Evolutionary conservation across 2,797 vertebrate species (phyloP).

Genomic region (Sebastes matsubarae): DNA sequence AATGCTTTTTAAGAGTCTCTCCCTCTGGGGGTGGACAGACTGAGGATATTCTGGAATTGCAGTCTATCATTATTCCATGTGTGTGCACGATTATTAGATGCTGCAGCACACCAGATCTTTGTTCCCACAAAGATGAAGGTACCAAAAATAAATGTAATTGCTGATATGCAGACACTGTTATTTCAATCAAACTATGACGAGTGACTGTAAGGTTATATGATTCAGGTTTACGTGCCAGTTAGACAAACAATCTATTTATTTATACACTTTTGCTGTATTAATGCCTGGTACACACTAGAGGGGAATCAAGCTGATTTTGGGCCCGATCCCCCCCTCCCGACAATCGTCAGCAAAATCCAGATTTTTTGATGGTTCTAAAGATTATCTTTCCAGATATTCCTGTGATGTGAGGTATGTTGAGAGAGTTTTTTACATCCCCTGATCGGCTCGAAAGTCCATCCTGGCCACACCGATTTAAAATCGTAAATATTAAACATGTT

Average conservation of each 20-base stretch:
- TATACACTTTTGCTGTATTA: not conserved
- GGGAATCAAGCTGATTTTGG: too few relatives aligned
- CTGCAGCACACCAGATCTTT: not conserved
- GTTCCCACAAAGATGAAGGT: not conserved
- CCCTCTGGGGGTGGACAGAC: constrained; percentile 50
- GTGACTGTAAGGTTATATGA: not conserved
- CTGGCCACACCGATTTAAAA: too few relatives aligned
- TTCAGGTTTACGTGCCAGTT: not conserved
- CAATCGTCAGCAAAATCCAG: too few relatives aligned
- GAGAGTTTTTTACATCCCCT: too few relatives aligned
- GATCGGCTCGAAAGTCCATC: too few relatives aligned
- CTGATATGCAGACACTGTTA: not conserved
- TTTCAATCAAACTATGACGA: not conserved
- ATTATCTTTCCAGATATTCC: too few relatives aligned
- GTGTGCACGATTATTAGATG: not conserved
- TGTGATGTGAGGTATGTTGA: too few relatives aligned
- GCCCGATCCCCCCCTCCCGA: fast-evolving
- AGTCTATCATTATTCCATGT: not conserved
- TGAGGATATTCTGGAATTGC: constrained; percentile 33
- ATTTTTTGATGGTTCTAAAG: too few relatives aligned
- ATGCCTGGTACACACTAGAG: too few relatives aligned
- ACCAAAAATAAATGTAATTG: not conserved
- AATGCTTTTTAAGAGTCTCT: constrained; percentile 33
- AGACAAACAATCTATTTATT: not conserved
- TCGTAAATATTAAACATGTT: too few relatives aligned